Evolutionary conservation across 1,140 invertebrate species (phyloP), one percentile per base, ranked within the genome.

Genomic region (Platyscapa corneri): DNA sequence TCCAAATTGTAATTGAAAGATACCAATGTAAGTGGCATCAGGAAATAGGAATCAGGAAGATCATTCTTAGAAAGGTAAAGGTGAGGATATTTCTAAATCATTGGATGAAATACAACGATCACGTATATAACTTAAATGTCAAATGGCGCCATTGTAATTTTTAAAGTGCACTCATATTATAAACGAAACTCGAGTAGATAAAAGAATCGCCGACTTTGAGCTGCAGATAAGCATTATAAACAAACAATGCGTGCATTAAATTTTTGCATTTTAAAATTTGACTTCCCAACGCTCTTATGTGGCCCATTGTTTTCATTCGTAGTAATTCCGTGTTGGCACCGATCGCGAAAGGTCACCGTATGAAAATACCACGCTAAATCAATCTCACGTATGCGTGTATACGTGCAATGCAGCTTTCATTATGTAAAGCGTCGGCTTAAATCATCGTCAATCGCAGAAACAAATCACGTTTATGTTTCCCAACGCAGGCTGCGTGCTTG

Each of bases 381-480:
- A 84, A 84, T 84, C 82, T 84, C 60, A 42, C 42, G 53, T 49
- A 49, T 70, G 72, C 60, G 30, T 75, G 56, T 56, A 46, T 30
- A 76, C 34, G 49, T 39, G 65, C 82, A 39, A 64, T n/a, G 53
- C 34, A 67, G 46, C 56, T 84, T 84, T 84, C 82, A 84, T 84
- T 84, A 84, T 84, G 74, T 77, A 84, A 78, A 84, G 74, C 75
- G 60, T 67, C 60, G 56, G 42, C 49, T 84, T 84, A 84, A 77
- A 84, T 77, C 74, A 84, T 84, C 82, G 75, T 84, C 82, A 77
- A 84, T 84, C 82, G 74, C 39, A 49, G 37, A 84, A 84, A 84
- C 82, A 78, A 84, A 84, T 84, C 82, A 84, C 82, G 82, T 84
- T 77, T 65, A 77, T 39, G 56, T 84, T 84, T 67, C 74, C 42